Evolutionary conservation across 2,797 vertebrate species (phyloP).

Genomic region (Hemitrygon akajei): DNA sequence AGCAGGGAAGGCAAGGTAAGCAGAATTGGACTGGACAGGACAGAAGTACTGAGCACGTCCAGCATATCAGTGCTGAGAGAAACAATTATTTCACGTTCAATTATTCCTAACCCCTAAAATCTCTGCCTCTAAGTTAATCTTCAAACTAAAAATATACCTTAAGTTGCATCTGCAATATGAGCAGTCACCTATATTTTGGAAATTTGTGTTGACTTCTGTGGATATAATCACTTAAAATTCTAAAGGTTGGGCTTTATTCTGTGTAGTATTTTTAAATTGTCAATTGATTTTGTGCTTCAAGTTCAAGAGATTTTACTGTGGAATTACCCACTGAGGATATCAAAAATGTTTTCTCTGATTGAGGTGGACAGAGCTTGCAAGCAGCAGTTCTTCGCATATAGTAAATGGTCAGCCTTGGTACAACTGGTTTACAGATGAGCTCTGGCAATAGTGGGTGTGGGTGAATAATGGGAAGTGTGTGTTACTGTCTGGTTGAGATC

Average conservation of each 20-base stretch:
- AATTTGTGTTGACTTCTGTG: background rate
- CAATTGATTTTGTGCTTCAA: background rate
- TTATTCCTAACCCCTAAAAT: background rate
- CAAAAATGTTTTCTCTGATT: background rate
- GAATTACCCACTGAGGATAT: background rate
- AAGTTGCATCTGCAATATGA: too few relatives aligned
- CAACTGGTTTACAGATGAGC: background rate
- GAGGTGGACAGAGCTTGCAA: background rate
- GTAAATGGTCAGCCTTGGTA: background rate
- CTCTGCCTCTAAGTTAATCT: background rate
- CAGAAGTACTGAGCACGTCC: too few relatives aligned
- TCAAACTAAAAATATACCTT: background rate
- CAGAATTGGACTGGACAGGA: background rate
- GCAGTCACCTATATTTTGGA: background rate
- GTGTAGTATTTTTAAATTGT: background rate
- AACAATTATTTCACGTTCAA: too few relatives aligned
- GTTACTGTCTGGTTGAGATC: background rate
- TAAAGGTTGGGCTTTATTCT: too few relatives aligned
- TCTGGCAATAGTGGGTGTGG: background rate
- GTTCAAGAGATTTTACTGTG: background rate
- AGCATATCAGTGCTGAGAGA: too few relatives aligned
- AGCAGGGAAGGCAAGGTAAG: background rate
- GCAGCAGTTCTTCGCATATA: background rate
- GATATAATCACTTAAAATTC: too few relatives aligned
- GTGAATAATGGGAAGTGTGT: background rate